Evolutionary conservation across 2,113 vertebrate species (phyloP).

Genomic region (Symphodus melops): DNA sequence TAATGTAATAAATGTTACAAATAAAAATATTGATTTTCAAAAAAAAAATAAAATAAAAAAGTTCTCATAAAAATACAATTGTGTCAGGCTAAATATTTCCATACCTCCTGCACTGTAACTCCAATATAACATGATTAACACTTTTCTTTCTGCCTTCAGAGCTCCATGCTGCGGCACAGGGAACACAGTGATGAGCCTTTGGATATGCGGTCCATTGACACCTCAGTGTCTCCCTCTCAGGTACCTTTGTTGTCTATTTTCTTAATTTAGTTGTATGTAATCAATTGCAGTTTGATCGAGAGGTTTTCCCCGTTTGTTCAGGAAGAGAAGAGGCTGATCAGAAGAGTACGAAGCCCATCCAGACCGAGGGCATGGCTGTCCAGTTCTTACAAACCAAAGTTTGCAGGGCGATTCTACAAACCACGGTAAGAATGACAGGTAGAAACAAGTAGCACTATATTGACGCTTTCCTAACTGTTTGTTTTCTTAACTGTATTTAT

Average conservation of each 20-base stretch:
- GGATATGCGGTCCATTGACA: conserved; percentile 35
- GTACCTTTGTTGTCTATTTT: no score
- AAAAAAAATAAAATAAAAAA: no score
- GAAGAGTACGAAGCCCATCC: conserved; percentile 66
- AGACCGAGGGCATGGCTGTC: conserved; percentile 43
- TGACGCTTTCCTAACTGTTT: neutral
- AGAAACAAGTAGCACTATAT: neutral
- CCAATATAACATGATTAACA: conserved; percentile 4
- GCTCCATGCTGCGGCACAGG: conserved; percentile 31
- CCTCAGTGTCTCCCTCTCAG: neutral
- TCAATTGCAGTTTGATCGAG: no score
- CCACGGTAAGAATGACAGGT: conserved; percentile 53
- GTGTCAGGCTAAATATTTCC: no score
- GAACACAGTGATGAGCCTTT: conserved; percentile 39
- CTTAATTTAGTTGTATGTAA: no score
- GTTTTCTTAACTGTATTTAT: neutral
- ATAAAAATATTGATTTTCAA: no score
- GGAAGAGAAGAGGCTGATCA: conserved; percentile 59
- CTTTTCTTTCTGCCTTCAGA: conserved; percentile 13
- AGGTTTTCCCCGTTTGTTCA: conserved; percentile 28
- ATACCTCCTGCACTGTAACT: neutral
- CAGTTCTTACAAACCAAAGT: conserved; percentile 57
- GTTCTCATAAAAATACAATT: no score
- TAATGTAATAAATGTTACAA: no score
- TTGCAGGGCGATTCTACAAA: conserved; percentile 39